phyloP scores from a whole-genome alignment of 2,113 vertebrate species.

The Chionomys nivalis region DNA sequence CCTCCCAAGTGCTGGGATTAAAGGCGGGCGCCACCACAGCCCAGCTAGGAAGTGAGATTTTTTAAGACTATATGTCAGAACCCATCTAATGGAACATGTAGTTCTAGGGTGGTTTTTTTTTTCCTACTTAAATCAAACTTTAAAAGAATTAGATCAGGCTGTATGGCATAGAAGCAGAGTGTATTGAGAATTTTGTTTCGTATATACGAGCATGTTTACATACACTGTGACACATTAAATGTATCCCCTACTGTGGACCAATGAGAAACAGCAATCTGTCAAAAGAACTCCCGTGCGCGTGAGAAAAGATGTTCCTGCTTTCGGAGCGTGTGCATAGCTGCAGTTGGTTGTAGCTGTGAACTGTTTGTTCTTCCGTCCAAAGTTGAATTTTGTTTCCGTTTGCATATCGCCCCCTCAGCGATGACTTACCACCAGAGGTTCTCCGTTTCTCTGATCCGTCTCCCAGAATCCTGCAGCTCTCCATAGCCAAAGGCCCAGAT shows the following conservation, averaged over 20 bases:
- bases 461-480: conserved; percentile 74
- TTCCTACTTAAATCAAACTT: not conserved
- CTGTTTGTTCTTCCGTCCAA: not conserved
- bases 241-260: not conserved
- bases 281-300: not conserved
- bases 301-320: not conserved
- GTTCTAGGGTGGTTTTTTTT: not conserved
- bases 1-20: no score
- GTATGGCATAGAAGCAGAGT: not conserved
- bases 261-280: not conserved
- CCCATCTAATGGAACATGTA: not conserved
- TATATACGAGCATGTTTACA: not conserved
- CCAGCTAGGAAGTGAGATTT: not conserved
- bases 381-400: conserved; percentile 49
- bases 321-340: not conserved
- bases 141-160: not conserved
- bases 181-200: conserved; percentile 31
- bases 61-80: conserved; percentile 11
- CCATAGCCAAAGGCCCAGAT: conserved; percentile 71
- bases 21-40: no score
- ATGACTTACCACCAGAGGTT: not conserved
- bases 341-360: not conserved
- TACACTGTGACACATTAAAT: not conserved
- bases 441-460: conserved; percentile 71
- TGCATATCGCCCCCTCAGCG: conserved; percentile 56